These are phyloP conservation scores for Sapayoa aenigma DNA, from an alignment of 2,113 vertebrate genomes.

Conservation along the genomic window DNA sequence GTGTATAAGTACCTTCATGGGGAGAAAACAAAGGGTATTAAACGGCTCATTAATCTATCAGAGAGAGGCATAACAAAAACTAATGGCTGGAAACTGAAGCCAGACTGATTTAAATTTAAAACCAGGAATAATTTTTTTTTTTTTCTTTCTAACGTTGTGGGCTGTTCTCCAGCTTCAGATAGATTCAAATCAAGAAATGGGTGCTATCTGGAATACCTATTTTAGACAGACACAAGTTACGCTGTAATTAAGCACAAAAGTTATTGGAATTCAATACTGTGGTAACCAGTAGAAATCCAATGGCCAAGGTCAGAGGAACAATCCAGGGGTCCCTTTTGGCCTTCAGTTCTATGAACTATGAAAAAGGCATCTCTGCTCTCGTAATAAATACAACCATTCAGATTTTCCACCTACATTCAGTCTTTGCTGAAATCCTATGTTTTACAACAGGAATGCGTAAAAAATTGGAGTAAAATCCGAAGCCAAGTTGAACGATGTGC, in stretches of 20 bases:
- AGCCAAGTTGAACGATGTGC: neutral
- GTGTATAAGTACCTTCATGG: conserved; percentile 42
- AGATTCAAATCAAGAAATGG: neutral
- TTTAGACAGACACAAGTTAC: neutral
- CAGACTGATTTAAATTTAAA: conserved; percentile 43
- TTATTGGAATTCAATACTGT: neutral
- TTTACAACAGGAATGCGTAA: neutral
- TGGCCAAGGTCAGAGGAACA: neutral
- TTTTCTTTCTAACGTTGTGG: neutral
- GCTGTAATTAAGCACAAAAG: neutral
- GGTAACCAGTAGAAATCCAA: neutral
- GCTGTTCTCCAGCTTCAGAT: neutral
- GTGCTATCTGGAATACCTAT: neutral
- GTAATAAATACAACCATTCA: neutral
- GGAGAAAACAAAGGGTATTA: conserved; percentile 55
- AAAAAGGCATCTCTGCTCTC: neutral
- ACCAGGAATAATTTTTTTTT: neutral
- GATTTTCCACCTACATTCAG: neutral
- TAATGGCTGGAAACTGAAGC: conserved; percentile 42
- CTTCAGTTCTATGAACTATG: neutral
- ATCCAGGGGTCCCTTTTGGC: neutral
- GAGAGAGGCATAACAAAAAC: conserved; percentile 43
- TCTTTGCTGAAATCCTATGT: neutral
- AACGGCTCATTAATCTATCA: conserved; percentile 61
- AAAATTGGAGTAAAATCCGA: neutral